Conservation (phyloP, 2,888 invertebrate species). For the Luperina nickerlii region DNA sequence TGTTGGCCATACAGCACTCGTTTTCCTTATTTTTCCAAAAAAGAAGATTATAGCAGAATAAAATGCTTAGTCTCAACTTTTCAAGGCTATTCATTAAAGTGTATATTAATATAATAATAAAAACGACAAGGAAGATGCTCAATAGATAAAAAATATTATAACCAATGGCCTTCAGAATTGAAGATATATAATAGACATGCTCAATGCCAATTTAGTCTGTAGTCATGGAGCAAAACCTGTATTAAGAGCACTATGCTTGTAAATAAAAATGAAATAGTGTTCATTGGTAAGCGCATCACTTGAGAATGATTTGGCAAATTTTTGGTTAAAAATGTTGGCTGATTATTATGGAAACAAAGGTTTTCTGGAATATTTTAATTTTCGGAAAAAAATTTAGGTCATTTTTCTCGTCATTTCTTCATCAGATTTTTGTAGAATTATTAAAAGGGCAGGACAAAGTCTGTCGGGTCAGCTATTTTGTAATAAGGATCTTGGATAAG, state of each 20-base stretch:
- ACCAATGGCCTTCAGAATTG: conserved; percentile 34
- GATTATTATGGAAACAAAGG: too few species aligned
- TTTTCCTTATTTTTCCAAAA: conserved; percentile 44
- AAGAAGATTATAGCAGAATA: conserved; percentile 19
- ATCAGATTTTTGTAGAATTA: neutral
- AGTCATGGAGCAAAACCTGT: conserved; percentile 27
- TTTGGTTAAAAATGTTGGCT: neutral
- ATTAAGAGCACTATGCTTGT: conserved; percentile 25
- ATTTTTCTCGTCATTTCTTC: too few species aligned
- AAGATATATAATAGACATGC: conserved; percentile 42
- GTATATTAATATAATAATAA: conserved; percentile 33
- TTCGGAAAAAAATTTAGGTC: too few species aligned
- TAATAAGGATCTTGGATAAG: neutral
- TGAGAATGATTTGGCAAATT: neutral
- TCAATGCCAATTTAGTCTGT: conserved; percentile 46
- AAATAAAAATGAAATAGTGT: neutral
- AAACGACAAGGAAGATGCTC: conserved; percentile 38
- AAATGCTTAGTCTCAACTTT: conserved; percentile 21
- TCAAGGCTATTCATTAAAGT: conserved; percentile 36
- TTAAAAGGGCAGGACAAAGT: neutral
- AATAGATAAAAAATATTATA: conserved; percentile 41
- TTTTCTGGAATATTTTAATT: too few species aligned
- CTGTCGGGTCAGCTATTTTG: neutral
- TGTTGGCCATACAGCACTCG: neutral
- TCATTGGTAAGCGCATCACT: neutral